Evolutionary conservation across 2,113 vertebrate genomes (phyloP).

Genomic region (Scomber japonicus): DNA sequence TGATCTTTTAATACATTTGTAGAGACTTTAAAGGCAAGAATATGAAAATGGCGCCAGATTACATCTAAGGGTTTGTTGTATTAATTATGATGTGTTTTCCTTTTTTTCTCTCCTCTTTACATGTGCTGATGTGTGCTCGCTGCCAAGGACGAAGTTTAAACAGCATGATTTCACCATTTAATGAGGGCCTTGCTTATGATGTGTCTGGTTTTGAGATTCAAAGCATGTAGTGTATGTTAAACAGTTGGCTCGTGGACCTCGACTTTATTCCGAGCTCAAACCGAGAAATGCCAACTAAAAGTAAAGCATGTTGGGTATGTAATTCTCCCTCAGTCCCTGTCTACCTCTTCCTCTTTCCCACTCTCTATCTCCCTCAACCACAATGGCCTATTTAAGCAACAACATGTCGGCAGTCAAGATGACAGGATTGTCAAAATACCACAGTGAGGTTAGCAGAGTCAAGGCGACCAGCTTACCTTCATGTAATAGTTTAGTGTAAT

Average conservation of each 20-base stretch:
- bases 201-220: constrained; percentile 76
- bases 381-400: constrained; percentile 78
- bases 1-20: constrained; percentile 74
- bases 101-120: constrained; percentile 50
- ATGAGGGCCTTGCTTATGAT: constrained; percentile 80
- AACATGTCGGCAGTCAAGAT: constrained; percentile 66
- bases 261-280: constrained; percentile 68
- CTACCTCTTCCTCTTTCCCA: neutral
- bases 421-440: constrained; percentile 75
- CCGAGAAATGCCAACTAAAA: constrained; percentile 65
- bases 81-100: constrained; percentile 74
- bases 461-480: constrained; percentile 67
- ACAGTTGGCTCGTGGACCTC: constrained; percentile 70
- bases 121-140: constrained; percentile 72
- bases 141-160: constrained; percentile 81
- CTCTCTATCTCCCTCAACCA: constrained; percentile 61
- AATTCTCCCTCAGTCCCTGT: constrained; percentile 33
- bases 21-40: constrained; percentile 64
- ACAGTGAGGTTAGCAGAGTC: constrained; percentile 59
- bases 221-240: constrained; percentile 81
- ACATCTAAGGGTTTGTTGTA: constrained; percentile 77
- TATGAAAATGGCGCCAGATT: constrained; percentile 71
- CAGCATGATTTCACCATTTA: constrained; percentile 80
- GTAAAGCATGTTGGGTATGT: constrained; percentile 58
- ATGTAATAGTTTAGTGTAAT: constrained; percentile 66